Conservation (phyloP, 2,113 vertebrate genomes). For the Papio anubis region DNA sequence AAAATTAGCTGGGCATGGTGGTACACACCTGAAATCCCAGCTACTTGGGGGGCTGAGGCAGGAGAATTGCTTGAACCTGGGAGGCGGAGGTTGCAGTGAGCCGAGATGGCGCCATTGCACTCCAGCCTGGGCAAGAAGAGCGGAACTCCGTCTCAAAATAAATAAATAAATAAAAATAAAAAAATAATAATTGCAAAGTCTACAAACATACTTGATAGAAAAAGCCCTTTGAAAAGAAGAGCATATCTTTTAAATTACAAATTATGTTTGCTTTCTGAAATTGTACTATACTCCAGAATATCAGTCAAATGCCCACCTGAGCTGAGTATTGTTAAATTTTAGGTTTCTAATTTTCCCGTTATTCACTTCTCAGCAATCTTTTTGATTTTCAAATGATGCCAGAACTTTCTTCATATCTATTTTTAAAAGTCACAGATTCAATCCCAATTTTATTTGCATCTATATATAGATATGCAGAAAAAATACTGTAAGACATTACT, state of each 20-base stretch:
- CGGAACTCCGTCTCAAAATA: too few species aligned
- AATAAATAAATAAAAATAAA: too few species aligned
- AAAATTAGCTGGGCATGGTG: too few species aligned
- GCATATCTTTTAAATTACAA: neutral
- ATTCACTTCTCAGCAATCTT: neutral
- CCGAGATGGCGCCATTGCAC: too few species aligned
- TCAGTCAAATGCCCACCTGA: neutral
- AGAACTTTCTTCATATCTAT: neutral
- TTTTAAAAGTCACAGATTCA: neutral
- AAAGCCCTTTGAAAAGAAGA: neutral
- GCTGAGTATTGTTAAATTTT: neutral
- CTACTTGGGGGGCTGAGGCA: too few species aligned
- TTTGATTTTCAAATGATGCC: slow-evolving; percentile 28
- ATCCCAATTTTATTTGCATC: neutral
- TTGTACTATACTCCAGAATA: neutral
- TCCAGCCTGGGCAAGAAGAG: too few species aligned
- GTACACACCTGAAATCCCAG: too few species aligned
- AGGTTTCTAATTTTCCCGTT: slow-evolving; percentile 1
- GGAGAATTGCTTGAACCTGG: too few species aligned
- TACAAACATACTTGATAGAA: neutral
- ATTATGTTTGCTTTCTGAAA: slow-evolving; percentile 46
- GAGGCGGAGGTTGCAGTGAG: too few species aligned
- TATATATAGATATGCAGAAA: neutral
- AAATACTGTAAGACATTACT: neutral
- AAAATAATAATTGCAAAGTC: neutral